Evolutionary conservation across 2,888 invertebrate species (phyloP), one percentile per base, ranked within the genome.

Genomic region (Meteorus colon): DNA sequence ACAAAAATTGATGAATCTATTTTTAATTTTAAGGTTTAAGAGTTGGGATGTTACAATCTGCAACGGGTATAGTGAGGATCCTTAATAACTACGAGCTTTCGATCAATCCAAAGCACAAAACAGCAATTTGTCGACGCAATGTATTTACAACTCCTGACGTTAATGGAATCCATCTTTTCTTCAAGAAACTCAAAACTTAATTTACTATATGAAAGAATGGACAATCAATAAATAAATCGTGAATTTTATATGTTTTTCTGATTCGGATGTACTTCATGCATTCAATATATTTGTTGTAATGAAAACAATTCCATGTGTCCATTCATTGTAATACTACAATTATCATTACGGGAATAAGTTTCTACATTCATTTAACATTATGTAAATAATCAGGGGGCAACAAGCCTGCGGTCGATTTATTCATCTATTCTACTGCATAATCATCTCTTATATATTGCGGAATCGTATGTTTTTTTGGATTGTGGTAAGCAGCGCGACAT

Each of bases 51-150:
- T 19, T 88, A 16, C 85, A 84, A 77, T 81, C 82, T 3, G 70
- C 80, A 12, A 82, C 86, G n/a, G 86, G 82, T 31, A n/a, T 87
- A 8, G 79, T 86, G 19, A 81, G 83, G 12, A 77, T 87, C 60
- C 73, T 87, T 0, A 80, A 81, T 2, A 77, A 85, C 70, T 86
- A 85, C 51, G 82, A 87, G 76, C 78, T 87, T 16, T 74, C 81
- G 0, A 16, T 84, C 4, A 82, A 86, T 76, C 77, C 83, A 1
- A 76, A 73, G 1, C 81, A 74, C 41, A 78, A 78, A 10, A 73
- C 74, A 34, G 73, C 55, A 8, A n/a, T 82, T 4, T 82, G 82
- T 37, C 73, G 37, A 4, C 77, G 79, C 12, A 79, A 78, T 14
- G 65, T 86, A 29, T 86, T 87, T 27, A 74, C 78, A 5, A 55